phyloP scores from a whole-genome alignment of 2,888 invertebrate genomes.

The Sericinus montela region DNA sequence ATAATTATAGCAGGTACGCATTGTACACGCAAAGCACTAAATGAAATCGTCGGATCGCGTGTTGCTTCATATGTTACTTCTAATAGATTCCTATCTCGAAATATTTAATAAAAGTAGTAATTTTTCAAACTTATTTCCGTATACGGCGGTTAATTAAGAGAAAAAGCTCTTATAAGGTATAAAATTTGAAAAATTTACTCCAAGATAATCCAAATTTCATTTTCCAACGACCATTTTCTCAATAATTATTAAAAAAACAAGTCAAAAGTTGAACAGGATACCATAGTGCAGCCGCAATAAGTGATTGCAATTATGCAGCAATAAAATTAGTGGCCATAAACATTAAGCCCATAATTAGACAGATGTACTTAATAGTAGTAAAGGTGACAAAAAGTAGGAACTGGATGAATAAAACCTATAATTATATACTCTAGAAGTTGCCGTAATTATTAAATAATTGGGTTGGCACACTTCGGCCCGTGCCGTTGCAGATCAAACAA shows the following conservation, averaged over 20 bases:
- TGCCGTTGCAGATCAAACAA: not conserved
- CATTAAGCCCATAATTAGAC: not conserved
- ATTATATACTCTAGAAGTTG: conserved; percentile 1
- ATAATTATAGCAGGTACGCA: conserved; percentile 10
- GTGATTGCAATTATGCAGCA: not conserved
- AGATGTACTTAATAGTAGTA: not conserved
- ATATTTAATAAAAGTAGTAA: conserved; percentile 11
- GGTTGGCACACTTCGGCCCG: conserved; percentile 2
- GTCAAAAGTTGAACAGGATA: too few species aligned
- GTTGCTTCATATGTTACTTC: conserved; percentile 10
- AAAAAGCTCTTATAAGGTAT: not conserved
- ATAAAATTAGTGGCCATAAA: conserved; percentile 12
- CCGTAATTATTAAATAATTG: conserved; percentile 9
- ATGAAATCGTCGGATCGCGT: conserved; percentile 19
- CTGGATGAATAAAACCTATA: not conserved
- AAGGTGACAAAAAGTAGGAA: conserved; percentile 8
- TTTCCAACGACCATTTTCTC: too few species aligned
- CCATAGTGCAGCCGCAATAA: not conserved
- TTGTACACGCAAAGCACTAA: conserved; percentile 11
- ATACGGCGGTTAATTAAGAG: conserved; percentile 8
- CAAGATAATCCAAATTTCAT: too few species aligned
- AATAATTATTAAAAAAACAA: too few species aligned
- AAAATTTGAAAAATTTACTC: too few species aligned
- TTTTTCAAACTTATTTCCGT: conserved; percentile 13
- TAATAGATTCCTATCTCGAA: conserved; percentile 14